Evolutionary conservation across 2,797 vertebrate genomes (phyloP).

Genomic region (Trematomus bernacchii): DNA sequence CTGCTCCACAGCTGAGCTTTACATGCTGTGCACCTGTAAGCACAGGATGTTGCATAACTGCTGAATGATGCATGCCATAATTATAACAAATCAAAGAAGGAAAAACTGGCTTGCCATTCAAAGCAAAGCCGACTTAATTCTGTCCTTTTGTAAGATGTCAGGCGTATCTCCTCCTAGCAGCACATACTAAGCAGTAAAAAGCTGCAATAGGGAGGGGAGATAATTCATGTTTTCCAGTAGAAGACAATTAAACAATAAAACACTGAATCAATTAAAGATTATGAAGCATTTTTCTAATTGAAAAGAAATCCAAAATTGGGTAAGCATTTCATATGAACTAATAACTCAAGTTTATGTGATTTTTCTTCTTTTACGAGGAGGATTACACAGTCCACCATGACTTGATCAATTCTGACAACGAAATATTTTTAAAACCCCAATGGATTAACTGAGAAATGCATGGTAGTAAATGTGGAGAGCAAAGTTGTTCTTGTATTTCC

Average conservation of each 20-base stretch:
- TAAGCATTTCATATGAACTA: constrained; percentile 20
- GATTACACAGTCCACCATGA: constrained; percentile 36
- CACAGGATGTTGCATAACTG: constrained; percentile 44
- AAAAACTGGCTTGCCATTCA: constrained; percentile 34
- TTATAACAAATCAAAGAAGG: constrained; percentile 43
- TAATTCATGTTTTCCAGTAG: constrained; percentile 9
- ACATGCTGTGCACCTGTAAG: constrained; percentile 38
- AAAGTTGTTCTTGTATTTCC: constrained; percentile 30
- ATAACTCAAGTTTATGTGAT: constrained; percentile 37
- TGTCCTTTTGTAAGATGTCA: constrained; percentile 17
- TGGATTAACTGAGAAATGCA: constrained; percentile 43
- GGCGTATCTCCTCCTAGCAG: not conserved
- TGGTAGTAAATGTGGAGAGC: constrained; percentile 33
- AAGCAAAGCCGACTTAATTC: constrained; percentile 15
- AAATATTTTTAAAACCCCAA: constrained; percentile 35
- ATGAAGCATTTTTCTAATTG: not conserved
- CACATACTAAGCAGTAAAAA: constrained; percentile 18
- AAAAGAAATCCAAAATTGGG: constrained; percentile 9
- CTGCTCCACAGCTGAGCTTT: constrained; percentile 30
- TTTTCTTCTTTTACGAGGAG: constrained; percentile 42
- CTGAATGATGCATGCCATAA: constrained; percentile 42
- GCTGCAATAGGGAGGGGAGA: constrained; percentile 3
- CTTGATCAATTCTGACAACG: constrained; percentile 48
- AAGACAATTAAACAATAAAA: constrained; percentile 28
- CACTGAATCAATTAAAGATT: not conserved